Evolutionary conservation across 2,888 invertebrate genomes (phyloP).

Genomic region (Rotaria macrura): DNA sequence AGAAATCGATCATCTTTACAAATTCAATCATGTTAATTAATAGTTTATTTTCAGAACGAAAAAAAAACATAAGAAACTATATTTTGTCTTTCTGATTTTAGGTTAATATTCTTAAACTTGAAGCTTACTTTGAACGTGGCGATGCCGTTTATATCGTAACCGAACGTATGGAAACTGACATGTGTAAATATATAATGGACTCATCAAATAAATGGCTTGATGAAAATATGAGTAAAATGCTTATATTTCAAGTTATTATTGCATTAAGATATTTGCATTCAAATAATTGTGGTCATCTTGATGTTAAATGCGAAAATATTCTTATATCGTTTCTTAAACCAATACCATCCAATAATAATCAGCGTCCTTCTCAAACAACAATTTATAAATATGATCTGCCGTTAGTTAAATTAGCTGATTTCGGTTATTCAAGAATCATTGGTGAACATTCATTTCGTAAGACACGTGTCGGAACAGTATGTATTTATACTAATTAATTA

Average conservation of each 20-base stretch:
- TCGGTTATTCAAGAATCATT: slow-evolving; percentile 16
- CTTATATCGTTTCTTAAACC: background rate
- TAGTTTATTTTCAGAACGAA: background rate
- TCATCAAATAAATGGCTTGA: background rate
- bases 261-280: background rate
- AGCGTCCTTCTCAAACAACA: background rate
- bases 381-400: background rate
- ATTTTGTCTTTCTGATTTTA: background rate
- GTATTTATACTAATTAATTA: background rate
- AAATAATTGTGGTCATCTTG: background rate
- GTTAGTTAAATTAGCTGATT: background rate
- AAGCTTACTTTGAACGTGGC: background rate
- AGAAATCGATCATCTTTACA: slow-evolving; percentile 16
- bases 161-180: slow-evolving; percentile 2
- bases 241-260: background rate
- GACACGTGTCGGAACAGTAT: slow-evolving; percentile 1
- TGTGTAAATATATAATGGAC: slow-evolving; percentile 11
- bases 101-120: slow-evolving; percentile 4
- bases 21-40: background rate
- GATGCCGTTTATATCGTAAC: slow-evolving; percentile 4
- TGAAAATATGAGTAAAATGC: background rate
- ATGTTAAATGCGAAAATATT: slow-evolving; percentile 7
- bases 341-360: background rate
- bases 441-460: background rate
- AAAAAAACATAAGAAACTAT: background rate